Evolutionary conservation across 2,797 vertebrate genomes (phyloP).

Genomic region (Gadopsis bispinosus): DNA sequence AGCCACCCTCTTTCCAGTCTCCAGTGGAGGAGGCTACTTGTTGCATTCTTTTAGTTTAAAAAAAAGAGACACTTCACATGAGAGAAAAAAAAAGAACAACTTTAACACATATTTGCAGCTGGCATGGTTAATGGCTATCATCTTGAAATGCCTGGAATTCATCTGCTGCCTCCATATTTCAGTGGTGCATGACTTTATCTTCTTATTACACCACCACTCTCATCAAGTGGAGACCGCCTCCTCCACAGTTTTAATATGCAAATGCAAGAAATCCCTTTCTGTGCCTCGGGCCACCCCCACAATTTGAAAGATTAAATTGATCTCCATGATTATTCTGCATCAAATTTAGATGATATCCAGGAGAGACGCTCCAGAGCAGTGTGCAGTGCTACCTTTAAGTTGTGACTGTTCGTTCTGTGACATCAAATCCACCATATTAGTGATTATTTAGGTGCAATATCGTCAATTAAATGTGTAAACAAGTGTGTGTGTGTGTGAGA

Average conservation of each 20-base stretch:
- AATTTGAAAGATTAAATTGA: slow-evolving; percentile 68
- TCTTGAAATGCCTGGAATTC: not conserved
- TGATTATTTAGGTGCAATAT: slow-evolving; percentile 17
- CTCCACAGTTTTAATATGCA: slow-evolving; percentile 70
- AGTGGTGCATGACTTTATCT: slow-evolving; percentile 25
- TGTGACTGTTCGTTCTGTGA: slow-evolving; percentile 2
- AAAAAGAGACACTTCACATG: slow-evolving; percentile 1
- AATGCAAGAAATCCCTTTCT: slow-evolving; percentile 59
- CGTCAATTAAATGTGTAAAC: slow-evolving; percentile 12
- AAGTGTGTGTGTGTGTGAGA: slow-evolving; percentile 12
- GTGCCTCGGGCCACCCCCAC: slow-evolving; percentile 44
- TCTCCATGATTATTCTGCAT: slow-evolving; percentile 58
- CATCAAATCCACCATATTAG: slow-evolving; percentile 10
- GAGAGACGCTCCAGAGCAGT: not conserved
- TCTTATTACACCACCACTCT: slow-evolving; percentile 29
- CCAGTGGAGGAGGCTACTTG: not conserved
- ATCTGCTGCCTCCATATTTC: not conserved
- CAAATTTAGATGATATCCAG: slow-evolving; percentile 29
- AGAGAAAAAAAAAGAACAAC: not conserved
- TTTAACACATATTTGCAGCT: not conserved
- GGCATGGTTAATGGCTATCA: not conserved
- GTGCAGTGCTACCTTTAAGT: slow-evolving; percentile 3
- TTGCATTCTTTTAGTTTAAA: slow-evolving; percentile 7
- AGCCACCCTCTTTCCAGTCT: not conserved
- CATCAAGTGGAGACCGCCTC: slow-evolving; percentile 64